Evolutionary conservation across 2,888 invertebrate genomes (phyloP).

Genomic region (Leucophenga montana): DNA sequence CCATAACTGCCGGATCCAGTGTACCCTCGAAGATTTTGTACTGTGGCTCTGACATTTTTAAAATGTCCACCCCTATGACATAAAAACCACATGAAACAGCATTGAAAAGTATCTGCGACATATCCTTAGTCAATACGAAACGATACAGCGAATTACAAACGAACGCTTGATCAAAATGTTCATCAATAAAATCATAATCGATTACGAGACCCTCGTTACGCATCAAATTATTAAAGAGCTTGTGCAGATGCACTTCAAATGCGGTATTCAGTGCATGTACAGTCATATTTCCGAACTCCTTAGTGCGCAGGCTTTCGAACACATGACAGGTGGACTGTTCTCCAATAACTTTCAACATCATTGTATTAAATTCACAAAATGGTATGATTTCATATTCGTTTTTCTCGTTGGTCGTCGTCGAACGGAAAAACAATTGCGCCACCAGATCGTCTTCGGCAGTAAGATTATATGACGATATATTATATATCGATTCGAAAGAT

Average conservation of each 20-base stretch:
- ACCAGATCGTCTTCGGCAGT: conserved; percentile 33
- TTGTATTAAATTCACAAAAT: conserved; percentile 41
- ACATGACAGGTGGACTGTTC: conserved; percentile 42
- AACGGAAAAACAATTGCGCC: conserved; percentile 48
- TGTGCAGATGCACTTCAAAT: conserved; percentile 45
- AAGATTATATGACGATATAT: conserved; percentile 40
- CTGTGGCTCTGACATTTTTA: conserved; percentile 21
- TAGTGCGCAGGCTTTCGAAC: conserved; percentile 50
- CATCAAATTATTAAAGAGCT: conserved; percentile 41
- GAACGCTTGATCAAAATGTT: conserved; percentile 42
- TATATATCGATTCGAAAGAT: conserved; percentile 60
- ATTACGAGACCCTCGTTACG: conserved; percentile 47
- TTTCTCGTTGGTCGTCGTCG: conserved; percentile 33
- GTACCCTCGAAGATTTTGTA: conserved; percentile 54
- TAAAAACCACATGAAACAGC: conserved; percentile 46
- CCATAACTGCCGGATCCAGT: conserved; percentile 55
- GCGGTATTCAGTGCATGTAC: conserved; percentile 5
- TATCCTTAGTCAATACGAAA: conserved; percentile 50
- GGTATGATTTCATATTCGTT: conserved; percentile 45
- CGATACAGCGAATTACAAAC: conserved; percentile 61
- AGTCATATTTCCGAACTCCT: background rate
- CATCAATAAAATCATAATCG: conserved; percentile 43
- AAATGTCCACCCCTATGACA: conserved; percentile 51
- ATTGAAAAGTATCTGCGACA: conserved; percentile 45
- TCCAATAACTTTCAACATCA: conserved; percentile 42